Conservation (phyloP, 2,113 vertebrate genomes). For the Pavo muticus region DNA sequence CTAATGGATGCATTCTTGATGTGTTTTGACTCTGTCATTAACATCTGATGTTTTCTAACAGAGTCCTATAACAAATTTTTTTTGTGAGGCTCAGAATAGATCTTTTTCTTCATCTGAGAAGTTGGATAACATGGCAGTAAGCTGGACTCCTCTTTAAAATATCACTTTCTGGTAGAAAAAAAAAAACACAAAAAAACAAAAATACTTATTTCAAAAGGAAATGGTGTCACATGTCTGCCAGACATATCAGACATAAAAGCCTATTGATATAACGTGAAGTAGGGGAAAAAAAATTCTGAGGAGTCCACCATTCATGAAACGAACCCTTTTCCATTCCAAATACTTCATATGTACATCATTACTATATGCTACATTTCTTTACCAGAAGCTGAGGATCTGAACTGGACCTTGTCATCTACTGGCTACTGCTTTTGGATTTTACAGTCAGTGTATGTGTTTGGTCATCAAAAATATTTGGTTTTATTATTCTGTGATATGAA, state of each 20-base stretch:
- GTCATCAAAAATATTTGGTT: neutral
- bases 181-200: neutral
- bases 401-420: neutral
- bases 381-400: neutral
- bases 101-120: neutral
- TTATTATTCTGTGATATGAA: neutral
- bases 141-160: neutral
- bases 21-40: neutral
- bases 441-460: fast-evolving
- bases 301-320: neutral
- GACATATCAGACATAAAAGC: neutral
- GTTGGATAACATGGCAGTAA: neutral
- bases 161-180: neutral
- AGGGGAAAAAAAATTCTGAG: neutral
- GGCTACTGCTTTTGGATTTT: neutral
- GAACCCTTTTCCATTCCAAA: neutral
- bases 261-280: neutral
- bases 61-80: neutral
- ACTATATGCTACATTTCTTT: neutral
- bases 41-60: neutral
- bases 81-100: neutral
- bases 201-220: neutral
- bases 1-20: neutral
- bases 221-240: neutral
- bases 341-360: neutral